Evolutionary conservation across 2,797 vertebrate genomes (phyloP), one percentile per base, ranked within the genome.

Genomic region (Odontamblyopus lacepedii): DNA sequence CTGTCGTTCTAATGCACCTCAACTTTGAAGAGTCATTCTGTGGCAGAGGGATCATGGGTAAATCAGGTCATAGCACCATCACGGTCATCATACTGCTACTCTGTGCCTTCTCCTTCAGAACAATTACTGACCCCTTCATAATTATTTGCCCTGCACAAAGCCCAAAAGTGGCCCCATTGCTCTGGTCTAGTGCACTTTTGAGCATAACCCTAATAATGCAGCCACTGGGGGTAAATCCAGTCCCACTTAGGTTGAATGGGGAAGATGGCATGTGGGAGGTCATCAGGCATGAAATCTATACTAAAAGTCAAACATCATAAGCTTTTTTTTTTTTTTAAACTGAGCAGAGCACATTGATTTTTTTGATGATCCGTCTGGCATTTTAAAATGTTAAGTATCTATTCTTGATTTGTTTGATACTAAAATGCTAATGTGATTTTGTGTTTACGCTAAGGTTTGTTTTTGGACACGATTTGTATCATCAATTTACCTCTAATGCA

Each of bases 1-100:
- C 83, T 87, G 77, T 50, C 67, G 74, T 83, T 83, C 86, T 91
- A 91, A 90, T 91, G 88, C 86, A 84, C 84, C 86, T 87, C 81
- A 77, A 86, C 81, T 86, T 75, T 89, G 86, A 85, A 90, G 88
- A 76, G 85, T 81, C 83, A 80, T 83, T 90, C 85, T 87, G 78
- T 78, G 77, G 78, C 81, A 83, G 78, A 82, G 76, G 76, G 67
- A 83, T 86, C 78, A 67, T 79, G 88, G 87, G 87, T 83, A 87
- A 89, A 88, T 83, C 83, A 85, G 90, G 86, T 88, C 88, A 86
- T 29, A 13, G 27, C 50, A 27, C 13, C 53, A 68, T 66, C 77
- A 78, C 50, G 71, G 72, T 78, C 81, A 78, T 87, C 81, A 73
- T 72, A 50, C 59, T 27, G 70, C 86, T 82, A 88, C 88, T 85